A percentile compares a stretch with the other conserved stretches of the same genome.
Conservation (phyloP, 2,888 invertebrate species). For the Diabrotica balteata region DNA sequence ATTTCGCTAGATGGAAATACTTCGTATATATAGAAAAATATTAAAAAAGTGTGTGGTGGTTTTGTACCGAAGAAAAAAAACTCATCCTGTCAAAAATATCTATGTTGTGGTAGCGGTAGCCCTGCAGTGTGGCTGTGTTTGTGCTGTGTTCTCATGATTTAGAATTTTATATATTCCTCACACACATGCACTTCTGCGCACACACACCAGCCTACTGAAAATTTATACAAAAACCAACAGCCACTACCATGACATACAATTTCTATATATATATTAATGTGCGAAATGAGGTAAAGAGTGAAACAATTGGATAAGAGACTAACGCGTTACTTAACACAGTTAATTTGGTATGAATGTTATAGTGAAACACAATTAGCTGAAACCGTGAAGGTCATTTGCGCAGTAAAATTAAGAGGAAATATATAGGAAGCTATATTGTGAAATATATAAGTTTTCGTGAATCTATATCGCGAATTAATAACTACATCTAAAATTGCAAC, state of each 20-base stretch:
- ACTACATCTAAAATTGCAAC: too few species aligned
- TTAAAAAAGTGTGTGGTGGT: too few species aligned
- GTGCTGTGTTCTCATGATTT: conserved; percentile 57
- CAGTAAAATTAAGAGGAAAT: too few species aligned
- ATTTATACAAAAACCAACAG: conserved; percentile 48
- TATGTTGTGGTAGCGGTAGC: conserved; percentile 62
- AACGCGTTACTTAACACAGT: too few species aligned
- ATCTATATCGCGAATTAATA: too few species aligned
- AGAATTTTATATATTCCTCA: conserved; percentile 44
- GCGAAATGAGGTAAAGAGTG: conserved; percentile 3
- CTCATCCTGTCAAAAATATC: conserved; percentile 41
- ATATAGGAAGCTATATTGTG: too few species aligned
- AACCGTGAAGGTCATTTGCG: too few species aligned
- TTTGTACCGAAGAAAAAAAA: conserved; percentile 16
- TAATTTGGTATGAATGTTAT: too few species aligned
- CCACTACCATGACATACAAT: conserved; percentile 58
- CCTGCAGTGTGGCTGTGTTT: conserved; percentile 62
- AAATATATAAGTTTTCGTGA: too few species aligned
- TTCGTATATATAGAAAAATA: too few species aligned
- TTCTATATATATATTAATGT: conserved; percentile 17
- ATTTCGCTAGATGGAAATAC: too few species aligned
- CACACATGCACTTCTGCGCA: conserved; percentile 56
- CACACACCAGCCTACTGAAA: conserved; percentile 58
- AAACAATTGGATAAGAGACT: conserved; percentile 12
- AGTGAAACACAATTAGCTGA: too few species aligned